Conservation (phyloP, 2,888 invertebrate genomes). For the Tipula confusa region DNA sequence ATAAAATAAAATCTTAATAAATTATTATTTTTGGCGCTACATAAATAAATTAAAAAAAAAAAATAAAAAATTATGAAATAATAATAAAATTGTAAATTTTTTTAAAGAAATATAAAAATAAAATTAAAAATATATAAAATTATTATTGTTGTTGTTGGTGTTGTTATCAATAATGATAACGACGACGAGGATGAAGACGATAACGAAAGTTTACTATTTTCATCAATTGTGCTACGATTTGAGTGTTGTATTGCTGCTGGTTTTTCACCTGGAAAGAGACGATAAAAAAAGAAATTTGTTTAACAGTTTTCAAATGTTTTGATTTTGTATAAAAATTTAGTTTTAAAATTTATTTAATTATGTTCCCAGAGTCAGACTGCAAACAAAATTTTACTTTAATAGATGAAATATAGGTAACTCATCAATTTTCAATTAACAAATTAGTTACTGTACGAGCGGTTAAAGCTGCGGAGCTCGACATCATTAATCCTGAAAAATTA, state of each 20-base stretch:
- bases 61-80: not conserved
- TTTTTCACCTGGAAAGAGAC: conserved; percentile 43
- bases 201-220: conserved; percentile 32
- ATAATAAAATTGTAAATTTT: not conserved
- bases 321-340: too few species aligned
- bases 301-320: too few species aligned
- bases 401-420: too few species aligned
- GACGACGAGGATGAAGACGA: not conserved
- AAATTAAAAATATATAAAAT: conserved; percentile 20
- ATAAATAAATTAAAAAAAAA: not conserved
- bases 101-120: conserved; percentile 25
- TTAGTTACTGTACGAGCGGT: too few species aligned
- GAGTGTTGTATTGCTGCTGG: conserved; percentile 50
- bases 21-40: not conserved
- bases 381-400: too few species aligned
- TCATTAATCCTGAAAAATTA: too few species aligned
- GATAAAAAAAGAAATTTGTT: conserved; percentile 12
- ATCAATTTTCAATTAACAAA: too few species aligned
- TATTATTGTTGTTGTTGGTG: not conserved
- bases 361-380: too few species aligned
- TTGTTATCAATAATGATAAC: not conserved
- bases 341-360: too few species aligned
- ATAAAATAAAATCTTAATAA: not conserved
- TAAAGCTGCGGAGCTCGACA: too few species aligned
- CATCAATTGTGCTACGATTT: conserved; percentile 46